Percentiles rank a stretch among this genome's conserved stretches.
Evolutionary conservation across 2,113 vertebrate genomes (phyloP).

Genomic region (Murina feae): DNA sequence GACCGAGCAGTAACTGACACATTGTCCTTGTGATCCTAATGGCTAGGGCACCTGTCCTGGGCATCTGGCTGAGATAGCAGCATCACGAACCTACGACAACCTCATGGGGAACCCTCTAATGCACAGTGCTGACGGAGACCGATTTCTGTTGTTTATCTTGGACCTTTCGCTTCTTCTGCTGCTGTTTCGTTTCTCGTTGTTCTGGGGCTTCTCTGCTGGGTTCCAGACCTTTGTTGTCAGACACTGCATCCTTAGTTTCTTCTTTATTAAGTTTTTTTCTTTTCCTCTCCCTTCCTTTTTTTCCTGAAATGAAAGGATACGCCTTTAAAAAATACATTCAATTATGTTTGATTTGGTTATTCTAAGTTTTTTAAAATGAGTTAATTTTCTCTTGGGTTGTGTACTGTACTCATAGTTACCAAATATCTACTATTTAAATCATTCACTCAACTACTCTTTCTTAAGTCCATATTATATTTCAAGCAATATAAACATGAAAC

Average conservation of each 20-base stretch:
- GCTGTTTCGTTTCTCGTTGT: constrained; percentile 90
- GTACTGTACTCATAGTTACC: not conserved
- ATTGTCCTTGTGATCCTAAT: constrained; percentile 77
- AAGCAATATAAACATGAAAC: not conserved
- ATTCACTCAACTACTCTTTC: not conserved
- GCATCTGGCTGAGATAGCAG: constrained; percentile 91
- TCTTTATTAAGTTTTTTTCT: constrained; percentile 90
- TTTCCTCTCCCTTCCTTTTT: constrained; percentile 85
- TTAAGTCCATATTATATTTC: not conserved
- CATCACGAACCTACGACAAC: constrained; percentile 84
- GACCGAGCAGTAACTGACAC: constrained; percentile 79
- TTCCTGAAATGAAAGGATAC: constrained; percentile 79
- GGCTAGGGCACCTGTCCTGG: constrained; percentile 77
- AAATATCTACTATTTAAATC: not conserved
- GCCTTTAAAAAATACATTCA: constrained; percentile 63
- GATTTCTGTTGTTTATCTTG: constrained; percentile 85
- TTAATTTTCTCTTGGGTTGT: not conserved
- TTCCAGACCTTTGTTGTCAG: constrained; percentile 85
- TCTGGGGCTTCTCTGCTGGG: constrained; percentile 85
- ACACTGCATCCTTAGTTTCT: constrained; percentile 85
- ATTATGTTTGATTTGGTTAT: not conserved
- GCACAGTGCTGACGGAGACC: constrained; percentile 81
- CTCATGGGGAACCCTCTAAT: constrained; percentile 81
- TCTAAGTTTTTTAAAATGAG: not conserved
- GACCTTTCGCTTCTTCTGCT: constrained; percentile 88